Evolutionary conservation across 2,113 vertebrate genomes (phyloP).

Genomic region (Pogonocichla stellata): DNA sequence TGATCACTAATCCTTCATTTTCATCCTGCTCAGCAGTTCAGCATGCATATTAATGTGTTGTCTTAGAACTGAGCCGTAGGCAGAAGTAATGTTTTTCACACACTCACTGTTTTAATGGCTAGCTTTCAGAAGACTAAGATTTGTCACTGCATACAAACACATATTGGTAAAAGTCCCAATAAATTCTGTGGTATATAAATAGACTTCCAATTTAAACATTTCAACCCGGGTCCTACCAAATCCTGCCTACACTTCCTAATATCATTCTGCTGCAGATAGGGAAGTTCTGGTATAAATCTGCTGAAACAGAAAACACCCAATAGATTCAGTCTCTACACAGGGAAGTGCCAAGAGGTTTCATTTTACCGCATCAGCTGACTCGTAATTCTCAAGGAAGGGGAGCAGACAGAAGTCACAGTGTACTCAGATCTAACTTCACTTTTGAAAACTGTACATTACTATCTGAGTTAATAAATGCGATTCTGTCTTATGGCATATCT

Average conservation of each 20-base stretch:
- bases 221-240: not conserved
- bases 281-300: not conserved
- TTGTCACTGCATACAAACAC: not conserved
- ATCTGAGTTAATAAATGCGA: not conserved
- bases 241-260: not conserved
- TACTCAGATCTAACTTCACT: not conserved
- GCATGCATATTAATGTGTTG: not conserved
- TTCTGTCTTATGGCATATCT: not conserved
- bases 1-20: not conserved
- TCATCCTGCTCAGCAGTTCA: not conserved
- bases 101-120: not conserved
- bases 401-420: not conserved
- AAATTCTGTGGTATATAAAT: not conserved
- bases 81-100: not conserved
- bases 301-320: not conserved
- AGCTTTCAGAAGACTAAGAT: not conserved
- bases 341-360: not conserved
- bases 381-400: not conserved
- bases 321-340: not conserved
- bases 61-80: not conserved
- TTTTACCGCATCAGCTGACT: not conserved
- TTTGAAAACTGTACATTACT: not conserved
- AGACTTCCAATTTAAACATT: not conserved
- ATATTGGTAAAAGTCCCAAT: not conserved
- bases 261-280: not conserved